A percentile compares a stretch with the other conserved stretches of the same genome.
phyloP scores from a whole-genome alignment of 1,140 invertebrate genomes.

The Drosophila sulfurigaster region DNA sequence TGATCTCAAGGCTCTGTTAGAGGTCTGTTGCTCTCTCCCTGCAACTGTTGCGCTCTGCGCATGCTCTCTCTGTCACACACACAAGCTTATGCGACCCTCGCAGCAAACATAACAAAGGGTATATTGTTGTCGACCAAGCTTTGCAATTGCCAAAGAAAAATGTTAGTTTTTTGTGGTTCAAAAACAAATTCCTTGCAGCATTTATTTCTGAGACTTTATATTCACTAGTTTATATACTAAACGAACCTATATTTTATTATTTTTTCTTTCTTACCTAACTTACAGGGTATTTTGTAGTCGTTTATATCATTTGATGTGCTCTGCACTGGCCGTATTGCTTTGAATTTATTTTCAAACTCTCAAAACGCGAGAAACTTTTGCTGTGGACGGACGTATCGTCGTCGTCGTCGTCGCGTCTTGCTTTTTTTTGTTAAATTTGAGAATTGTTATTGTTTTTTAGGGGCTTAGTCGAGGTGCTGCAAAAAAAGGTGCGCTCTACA shows the following conservation, averaged over 20 bases:
- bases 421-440: constrained; percentile 42
- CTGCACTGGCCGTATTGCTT: constrained; percentile 11
- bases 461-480: constrained; percentile 30
- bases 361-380: constrained; percentile 54
- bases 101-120: not conserved
- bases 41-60: constrained; percentile 49
- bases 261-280: not conserved
- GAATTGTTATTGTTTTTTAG: constrained; percentile 49
- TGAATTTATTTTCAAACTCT: constrained; percentile 34
- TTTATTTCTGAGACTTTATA: too few species aligned
- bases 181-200: too few species aligned
- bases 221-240: too few species aligned
- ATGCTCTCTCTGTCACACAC: constrained; percentile 37
- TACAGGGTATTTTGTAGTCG: constrained; percentile 28
- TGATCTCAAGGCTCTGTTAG: constrained; percentile 40
- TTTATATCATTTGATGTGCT: not conserved
- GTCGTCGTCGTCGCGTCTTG: constrained; percentile 47
- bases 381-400: constrained; percentile 45
- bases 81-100: constrained; percentile 1
- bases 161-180: not conserved
- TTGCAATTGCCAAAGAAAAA: not conserved
- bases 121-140: not conserved
- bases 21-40: constrained; percentile 38
- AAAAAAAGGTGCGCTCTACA: constrained; percentile 30
- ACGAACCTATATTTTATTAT: not conserved